Evolutionary conservation across 2,113 vertebrate species (phyloP).

Genomic region (Sphaerodactylus townsendi): DNA sequence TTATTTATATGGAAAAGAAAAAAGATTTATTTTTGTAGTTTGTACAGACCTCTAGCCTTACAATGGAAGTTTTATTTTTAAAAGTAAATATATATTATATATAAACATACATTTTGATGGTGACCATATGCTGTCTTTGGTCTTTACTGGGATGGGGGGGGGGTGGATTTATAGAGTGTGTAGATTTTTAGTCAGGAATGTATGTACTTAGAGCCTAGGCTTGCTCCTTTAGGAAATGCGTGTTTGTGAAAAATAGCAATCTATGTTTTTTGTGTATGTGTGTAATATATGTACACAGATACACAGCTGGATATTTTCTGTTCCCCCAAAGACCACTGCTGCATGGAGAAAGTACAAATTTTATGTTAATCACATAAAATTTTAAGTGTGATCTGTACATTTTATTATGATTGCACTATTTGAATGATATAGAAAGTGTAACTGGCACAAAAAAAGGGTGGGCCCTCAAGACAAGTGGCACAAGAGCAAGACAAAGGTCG

Average conservation of each 20-base stretch:
- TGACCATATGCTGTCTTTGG: conserved; percentile 8
- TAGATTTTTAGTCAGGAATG: background rate
- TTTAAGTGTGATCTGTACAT: background rate
- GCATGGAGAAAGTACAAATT: background rate
- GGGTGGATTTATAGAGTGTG: too few species aligned
- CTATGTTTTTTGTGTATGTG: background rate
- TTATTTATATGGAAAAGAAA: conserved; percentile 90
- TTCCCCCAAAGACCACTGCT: background rate
- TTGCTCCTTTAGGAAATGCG: background rate
- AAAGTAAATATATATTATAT: conserved; percentile 89
- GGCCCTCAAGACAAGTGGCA: too few species aligned
- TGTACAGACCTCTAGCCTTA: conserved; percentile 88
- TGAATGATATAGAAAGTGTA: background rate
- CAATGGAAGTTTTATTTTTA: conserved; percentile 94
- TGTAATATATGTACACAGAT: background rate
- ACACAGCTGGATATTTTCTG: background rate
- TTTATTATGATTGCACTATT: background rate
- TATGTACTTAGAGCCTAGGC: background rate
- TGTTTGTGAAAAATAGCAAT: background rate
- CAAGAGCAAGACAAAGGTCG: too few species aligned
- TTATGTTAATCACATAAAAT: background rate
- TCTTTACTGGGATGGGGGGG: background rate
- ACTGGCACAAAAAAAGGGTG: too few species aligned
- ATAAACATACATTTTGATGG: conserved; percentile 84
- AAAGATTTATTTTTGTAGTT: conserved; percentile 95